Percentiles rank a stretch among this genome's conserved stretches.
These are phyloP conservation scores for Prionailurus bengalensis DNA, from an alignment of 2,113 vertebrate species.

Conservation along the genomic window DNA sequence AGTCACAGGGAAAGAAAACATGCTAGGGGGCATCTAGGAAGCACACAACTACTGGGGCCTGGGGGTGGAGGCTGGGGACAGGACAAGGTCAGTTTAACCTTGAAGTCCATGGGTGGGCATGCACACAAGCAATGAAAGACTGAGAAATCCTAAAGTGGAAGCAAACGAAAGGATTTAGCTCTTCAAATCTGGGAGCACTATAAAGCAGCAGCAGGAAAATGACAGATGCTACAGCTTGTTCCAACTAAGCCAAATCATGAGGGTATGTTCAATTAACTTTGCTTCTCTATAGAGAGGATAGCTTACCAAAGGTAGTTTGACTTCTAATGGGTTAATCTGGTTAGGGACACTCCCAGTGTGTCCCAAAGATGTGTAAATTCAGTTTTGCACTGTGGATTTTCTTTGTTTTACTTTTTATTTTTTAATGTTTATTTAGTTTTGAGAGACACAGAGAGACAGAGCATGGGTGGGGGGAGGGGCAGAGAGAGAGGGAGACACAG, in stretches of 20 bases:
- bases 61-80: background rate
- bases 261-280: background rate
- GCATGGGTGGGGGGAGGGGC: too few species aligned
- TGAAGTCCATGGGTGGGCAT: background rate
- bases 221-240: background rate
- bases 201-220: background rate
- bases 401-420: background rate
- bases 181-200: background rate
- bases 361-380: slow-evolving; percentile 20
- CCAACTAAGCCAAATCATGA: background rate
- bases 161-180: background rate
- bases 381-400: background rate
- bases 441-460: too few species aligned
- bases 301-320: background rate
- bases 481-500: too few species aligned
- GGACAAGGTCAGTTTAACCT: background rate
- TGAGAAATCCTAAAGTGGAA: background rate
- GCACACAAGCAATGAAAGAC: background rate
- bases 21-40: background rate
- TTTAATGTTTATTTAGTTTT: too few species aligned
- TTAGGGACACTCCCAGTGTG: background rate
- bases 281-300: background rate
- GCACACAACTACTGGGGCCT: background rate
- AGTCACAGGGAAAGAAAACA: background rate
- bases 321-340: background rate